These are phyloP conservation scores for Eueremaeus valkanovi DNA, from an alignment of 2,888 invertebrate genomes.

Conservation along the genomic window DNA sequence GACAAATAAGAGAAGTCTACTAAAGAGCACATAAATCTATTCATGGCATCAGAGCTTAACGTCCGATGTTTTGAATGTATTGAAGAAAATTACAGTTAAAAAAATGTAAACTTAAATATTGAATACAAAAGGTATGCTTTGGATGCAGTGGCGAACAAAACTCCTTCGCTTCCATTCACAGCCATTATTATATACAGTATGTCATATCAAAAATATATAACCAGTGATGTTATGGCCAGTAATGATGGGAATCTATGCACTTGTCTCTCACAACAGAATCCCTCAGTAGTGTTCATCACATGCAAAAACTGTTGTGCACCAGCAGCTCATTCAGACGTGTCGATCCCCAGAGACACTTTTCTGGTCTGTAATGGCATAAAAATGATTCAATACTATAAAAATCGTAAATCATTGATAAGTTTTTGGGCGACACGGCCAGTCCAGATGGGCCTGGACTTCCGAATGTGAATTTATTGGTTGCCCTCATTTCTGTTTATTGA, in stretches of 20 bases:
- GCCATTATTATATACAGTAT: neutral
- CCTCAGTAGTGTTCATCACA: neutral
- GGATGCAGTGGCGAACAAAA: slow-evolving; percentile 8
- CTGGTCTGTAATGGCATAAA: neutral
- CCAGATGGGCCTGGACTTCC: slow-evolving; percentile 5
- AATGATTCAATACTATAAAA: slow-evolving; percentile 8
- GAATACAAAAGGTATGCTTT: neutral
- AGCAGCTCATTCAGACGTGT: slow-evolving; percentile 23
- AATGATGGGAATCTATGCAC: slow-evolving; percentile 25
- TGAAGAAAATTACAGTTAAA: slow-evolving; percentile 12
- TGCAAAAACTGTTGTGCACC: neutral
- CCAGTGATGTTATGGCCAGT: slow-evolving; percentile 3
- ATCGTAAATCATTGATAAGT: slow-evolving; percentile 22
- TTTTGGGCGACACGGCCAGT: neutral
- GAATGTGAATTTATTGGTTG: neutral
- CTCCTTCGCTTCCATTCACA: slow-evolving; percentile 23
- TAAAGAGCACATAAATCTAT: neutral
- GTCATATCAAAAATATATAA: slow-evolving; percentile 27
- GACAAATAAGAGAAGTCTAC: slow-evolving; percentile 3
- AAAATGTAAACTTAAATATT: slow-evolving; percentile 6
- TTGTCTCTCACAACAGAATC: neutral
- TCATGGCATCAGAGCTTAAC: neutral
- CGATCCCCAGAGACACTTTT: slow-evolving; percentile 22
- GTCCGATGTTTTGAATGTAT: neutral
- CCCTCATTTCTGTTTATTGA: slow-evolving; percentile 1